These are phyloP conservation scores for Cyanoramphus novaezelandiae DNA, from an alignment of 2,113 vertebrate species.

Conservation along the genomic window DNA sequence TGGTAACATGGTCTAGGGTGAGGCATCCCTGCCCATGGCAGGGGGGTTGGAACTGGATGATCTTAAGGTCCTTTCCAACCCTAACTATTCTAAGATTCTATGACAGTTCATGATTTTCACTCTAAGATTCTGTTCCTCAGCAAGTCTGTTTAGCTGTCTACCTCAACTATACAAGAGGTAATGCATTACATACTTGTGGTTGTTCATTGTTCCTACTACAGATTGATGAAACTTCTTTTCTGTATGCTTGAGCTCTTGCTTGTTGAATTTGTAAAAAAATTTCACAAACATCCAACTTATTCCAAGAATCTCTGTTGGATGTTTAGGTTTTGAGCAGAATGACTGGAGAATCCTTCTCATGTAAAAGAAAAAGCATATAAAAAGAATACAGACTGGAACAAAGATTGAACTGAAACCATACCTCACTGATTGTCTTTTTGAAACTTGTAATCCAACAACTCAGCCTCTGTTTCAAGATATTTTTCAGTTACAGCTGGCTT, in stretches of 20 bases:
- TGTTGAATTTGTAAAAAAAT: neutral
- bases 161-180: neutral
- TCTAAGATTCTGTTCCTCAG: neutral
- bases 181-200: neutral
- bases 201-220: neutral
- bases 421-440: neutral
- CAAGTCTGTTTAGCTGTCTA: neutral
- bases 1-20: neutral
- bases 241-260: neutral
- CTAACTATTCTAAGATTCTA: neutral
- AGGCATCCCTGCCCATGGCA: neutral
- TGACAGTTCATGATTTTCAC: neutral
- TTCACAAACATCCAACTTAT: neutral
- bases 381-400: neutral
- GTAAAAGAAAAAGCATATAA: neutral
- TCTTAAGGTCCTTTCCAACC: neutral
- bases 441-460: neutral
- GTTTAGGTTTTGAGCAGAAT: neutral
- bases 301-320: neutral
- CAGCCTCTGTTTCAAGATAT: neutral
- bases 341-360: neutral
- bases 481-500: neutral
- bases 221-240: neutral
- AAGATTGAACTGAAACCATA: neutral
- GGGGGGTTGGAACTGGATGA: neutral